These are phyloP conservation scores for Aleiodes sp. DNA, from an alignment of 1,140 invertebrate genomes.

Conservation along the genomic window DNA sequence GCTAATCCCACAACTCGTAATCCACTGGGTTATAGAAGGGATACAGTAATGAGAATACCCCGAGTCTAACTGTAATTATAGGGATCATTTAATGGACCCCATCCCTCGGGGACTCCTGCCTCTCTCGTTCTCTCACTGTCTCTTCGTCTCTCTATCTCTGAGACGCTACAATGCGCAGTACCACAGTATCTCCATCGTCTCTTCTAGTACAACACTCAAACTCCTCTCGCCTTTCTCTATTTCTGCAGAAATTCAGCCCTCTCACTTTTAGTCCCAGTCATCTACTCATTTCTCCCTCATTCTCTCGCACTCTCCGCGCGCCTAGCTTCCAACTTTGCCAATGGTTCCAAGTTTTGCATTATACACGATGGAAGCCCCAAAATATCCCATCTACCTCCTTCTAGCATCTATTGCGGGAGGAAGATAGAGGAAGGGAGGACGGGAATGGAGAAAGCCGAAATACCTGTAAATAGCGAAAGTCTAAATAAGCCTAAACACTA, in stretches of 20 bases:
- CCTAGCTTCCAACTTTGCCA: not conserved
- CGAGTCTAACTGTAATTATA: slow-evolving; percentile 57
- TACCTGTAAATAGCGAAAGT: slow-evolving; percentile 31
- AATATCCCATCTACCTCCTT: no score
- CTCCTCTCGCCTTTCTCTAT: not conserved
- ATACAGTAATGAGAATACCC: slow-evolving; percentile 51
- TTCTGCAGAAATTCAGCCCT: no score
- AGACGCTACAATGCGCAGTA: not conserved
- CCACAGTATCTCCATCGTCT: not conserved
- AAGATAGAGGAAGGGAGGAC: no score
- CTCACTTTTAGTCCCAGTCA: not conserved
- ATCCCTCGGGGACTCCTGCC: slow-evolving; percentile 31
- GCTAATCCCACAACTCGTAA: slow-evolving; percentile 57
- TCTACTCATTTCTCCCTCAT: not conserved
- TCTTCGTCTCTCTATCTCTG: slow-evolving; percentile 24
- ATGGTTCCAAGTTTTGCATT: not conserved
- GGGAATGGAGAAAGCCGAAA: not conserved
- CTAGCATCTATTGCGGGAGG: no score
- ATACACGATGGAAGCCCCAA: no score
- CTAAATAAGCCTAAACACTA: slow-evolving; percentile 36
- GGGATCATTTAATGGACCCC: slow-evolving; percentile 57
- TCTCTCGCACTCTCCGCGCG: not conserved
- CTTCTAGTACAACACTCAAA: not conserved
- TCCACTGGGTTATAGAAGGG: slow-evolving; percentile 44
- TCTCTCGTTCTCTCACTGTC: slow-evolving; percentile 24